A percentile compares a stretch with the other conserved stretches of the same genome.
Conservation (phyloP, 53 echinoderm and acorn worm species). For the Holothuria scabra region DNA sequence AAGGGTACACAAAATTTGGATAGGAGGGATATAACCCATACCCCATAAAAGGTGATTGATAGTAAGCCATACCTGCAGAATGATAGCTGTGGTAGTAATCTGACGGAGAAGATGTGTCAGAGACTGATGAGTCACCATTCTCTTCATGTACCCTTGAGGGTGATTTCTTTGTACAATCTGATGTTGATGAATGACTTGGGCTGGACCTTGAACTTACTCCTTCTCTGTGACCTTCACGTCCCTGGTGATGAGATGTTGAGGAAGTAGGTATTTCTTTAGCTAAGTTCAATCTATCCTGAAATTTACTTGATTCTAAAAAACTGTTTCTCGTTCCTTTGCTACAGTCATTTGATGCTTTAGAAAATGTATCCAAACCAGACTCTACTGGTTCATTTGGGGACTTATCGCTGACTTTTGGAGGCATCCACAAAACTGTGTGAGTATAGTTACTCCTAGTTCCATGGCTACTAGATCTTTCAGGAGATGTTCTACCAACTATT, state of each 20-base stretch:
- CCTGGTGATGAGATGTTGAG: not conserved
- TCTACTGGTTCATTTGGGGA: not conserved
- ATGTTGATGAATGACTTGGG: constrained; percentile 10
- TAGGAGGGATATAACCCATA: constrained; percentile 43
- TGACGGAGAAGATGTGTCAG: constrained; percentile 14
- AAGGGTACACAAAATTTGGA: constrained; percentile 46
- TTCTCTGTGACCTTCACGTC: not conserved
- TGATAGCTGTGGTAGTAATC: constrained; percentile 33
- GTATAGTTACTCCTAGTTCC: constrained; percentile 3
- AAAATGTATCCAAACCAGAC: not conserved
- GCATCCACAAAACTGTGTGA: constrained; percentile 38
- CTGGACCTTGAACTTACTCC: constrained; percentile 11
- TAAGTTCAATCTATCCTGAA: not conserved
- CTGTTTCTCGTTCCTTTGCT: constrained; percentile 1
- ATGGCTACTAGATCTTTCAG: constrained; percentile 9
- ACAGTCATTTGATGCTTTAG: not conserved
- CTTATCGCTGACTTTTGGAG: not conserved
- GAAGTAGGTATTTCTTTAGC: not conserved
- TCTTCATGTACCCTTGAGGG: not conserved
- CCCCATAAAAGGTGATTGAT: constrained; percentile 32
- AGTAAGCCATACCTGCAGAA: constrained; percentile 45
- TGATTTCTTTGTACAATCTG: constrained; percentile 15
- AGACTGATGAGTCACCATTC: not conserved
- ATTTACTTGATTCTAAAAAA: constrained; percentile 10
- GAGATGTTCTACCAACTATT: too few species aligned